Percentiles rank a stretch among this genome's conserved stretches.
These are phyloP conservation scores for Hirundo rustica DNA, from an alignment of 2,797 vertebrate genomes.

Conservation along the genomic window DNA sequence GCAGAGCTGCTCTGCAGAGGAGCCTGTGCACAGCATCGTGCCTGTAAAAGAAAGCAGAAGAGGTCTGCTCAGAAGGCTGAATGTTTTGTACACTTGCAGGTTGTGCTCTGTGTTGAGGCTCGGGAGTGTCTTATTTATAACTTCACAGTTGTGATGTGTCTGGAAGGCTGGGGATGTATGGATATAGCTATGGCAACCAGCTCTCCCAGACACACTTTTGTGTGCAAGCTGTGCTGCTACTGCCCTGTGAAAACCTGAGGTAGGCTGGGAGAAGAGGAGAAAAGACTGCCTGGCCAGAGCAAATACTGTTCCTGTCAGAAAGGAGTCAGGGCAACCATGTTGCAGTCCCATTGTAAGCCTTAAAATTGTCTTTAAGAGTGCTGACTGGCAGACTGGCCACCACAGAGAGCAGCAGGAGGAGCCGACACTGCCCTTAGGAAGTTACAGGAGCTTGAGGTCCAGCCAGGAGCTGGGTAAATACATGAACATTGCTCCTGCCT, in stretches of 20 bases:
- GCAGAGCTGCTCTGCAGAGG: background rate
- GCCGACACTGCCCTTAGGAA: background rate
- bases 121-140: constrained; percentile 21
- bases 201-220: background rate
- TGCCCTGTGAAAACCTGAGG: background rate
- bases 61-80: background rate
- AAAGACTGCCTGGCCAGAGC: background rate
- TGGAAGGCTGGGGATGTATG: background rate
- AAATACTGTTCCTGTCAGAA: background rate
- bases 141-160: background rate
- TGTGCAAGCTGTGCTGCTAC: constrained; percentile 20
- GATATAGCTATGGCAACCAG: constrained; percentile 9
- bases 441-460: background rate
- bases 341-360: background rate
- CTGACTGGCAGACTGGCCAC: background rate
- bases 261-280: background rate
- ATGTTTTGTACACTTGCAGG: background rate
- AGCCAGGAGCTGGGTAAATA: background rate
- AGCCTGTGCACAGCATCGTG: background rate
- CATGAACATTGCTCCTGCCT: background rate
- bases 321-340: background rate
- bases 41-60: background rate
- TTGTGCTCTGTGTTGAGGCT: background rate
- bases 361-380: background rate
- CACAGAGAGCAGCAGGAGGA: background rate